Conservation (phyloP, 2,113 vertebrate genomes). For the Trogon surrucura region DNA sequence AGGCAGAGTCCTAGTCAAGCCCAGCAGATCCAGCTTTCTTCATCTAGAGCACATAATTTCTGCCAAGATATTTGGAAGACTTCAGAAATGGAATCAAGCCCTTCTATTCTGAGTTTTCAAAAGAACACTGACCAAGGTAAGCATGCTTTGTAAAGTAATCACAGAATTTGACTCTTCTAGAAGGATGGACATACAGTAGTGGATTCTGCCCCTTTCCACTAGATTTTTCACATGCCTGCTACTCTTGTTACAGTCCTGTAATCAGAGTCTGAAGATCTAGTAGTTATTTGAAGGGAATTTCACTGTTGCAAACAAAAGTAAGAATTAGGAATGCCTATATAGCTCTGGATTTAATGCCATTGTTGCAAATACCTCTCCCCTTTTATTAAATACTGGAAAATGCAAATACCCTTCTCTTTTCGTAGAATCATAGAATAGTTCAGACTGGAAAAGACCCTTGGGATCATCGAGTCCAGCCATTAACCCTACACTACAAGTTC, state of each 20-base stretch:
- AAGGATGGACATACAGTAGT: neutral
- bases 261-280: neutral
- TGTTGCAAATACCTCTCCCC: neutral
- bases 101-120: constrained; percentile 63
- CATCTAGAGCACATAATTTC: constrained; percentile 62
- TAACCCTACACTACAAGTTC: no score
- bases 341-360: neutral
- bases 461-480: no score
- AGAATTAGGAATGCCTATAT: neutral
- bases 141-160: neutral
- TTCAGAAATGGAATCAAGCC: constrained; percentile 76
- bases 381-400: neutral
- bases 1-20: neutral
- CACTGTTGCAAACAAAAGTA: neutral
- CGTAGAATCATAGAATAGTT: no score
- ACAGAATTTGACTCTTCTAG: neutral
- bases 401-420: neutral
- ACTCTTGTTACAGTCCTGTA: neutral
- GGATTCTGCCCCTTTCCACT: neutral
- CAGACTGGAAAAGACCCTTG: no score
- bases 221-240: neutral
- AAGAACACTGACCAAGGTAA: constrained; percentile 68
- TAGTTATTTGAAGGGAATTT: neutral
- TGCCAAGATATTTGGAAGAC: constrained; percentile 82
- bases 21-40: constrained; percentile 52